Evolutionary conservation across 2,888 invertebrate species (phyloP).

Genomic region (Phyllotreta striolata): DNA sequence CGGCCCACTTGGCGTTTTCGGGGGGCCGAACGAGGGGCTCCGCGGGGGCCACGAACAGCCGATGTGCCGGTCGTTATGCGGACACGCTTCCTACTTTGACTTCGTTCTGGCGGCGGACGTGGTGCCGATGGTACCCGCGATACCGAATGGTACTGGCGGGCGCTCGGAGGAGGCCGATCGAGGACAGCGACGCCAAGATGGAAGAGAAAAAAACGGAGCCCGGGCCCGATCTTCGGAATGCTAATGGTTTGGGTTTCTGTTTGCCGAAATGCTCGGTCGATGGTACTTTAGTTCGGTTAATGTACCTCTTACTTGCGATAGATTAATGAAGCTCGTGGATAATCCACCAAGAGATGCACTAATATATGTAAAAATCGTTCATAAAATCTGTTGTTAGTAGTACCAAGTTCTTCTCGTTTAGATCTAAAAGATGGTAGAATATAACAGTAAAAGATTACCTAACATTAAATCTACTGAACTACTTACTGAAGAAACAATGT

Average conservation of each 20-base stretch:
- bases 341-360: too few species aligned
- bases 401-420: too few species aligned
- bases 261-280: conserved; percentile 4
- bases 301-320: too few species aligned
- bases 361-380: too few species aligned
- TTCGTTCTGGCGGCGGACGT: conserved; percentile 47
- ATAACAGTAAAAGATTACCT: too few species aligned
- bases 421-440: too few species aligned
- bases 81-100: conserved; percentile 60
- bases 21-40: conserved; percentile 31
- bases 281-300: too few species aligned
- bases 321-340: too few species aligned
- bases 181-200: conserved; percentile 24
- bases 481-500: too few species aligned
- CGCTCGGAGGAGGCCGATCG: conserved; percentile 15
- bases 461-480: too few species aligned
- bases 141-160: conserved; percentile 11
- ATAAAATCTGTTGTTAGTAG: too few species aligned
- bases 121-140: conserved; percentile 44
- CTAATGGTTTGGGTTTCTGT: background rate
- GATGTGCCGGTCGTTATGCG: conserved; percentile 51
- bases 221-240: background rate
- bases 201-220: conserved; percentile 9
- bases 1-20: conserved; percentile 28
- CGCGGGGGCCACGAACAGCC: conserved; percentile 43